Conservation (phyloP, 2,888 invertebrate genomes). For the Chesias legatella region DNA sequence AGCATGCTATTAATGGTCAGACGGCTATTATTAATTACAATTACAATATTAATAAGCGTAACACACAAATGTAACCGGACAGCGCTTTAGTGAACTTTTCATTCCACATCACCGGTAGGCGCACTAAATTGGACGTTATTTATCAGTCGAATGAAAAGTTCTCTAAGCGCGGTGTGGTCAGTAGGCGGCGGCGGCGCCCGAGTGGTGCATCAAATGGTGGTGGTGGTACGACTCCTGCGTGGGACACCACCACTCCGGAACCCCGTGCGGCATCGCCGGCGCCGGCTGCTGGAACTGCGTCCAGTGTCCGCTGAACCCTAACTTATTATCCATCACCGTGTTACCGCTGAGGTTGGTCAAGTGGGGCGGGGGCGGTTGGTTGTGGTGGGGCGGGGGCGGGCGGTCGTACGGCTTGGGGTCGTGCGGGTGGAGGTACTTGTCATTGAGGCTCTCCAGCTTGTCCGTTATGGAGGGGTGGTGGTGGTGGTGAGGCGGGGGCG, state of each 20-base stretch:
- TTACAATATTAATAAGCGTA: conserved; percentile 67
- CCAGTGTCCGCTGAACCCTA: conserved; percentile 87
- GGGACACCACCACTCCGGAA: conserved; percentile 76
- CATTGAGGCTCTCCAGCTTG: conserved; percentile 75
- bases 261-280: conserved; percentile 81
- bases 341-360: conserved; percentile 80
- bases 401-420: conserved; percentile 86
- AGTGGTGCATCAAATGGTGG: conserved; percentile 83
- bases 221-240: conserved; percentile 75
- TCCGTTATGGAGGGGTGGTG: conserved; percentile 73
- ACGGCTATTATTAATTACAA: conserved; percentile 47
- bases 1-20: conserved; percentile 50
- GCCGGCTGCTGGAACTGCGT: conserved; percentile 84
- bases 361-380: conserved; percentile 59
- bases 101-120: conserved; percentile 50
- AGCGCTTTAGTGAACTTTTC: conserved; percentile 76
- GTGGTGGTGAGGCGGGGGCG: conserved; percentile 61
- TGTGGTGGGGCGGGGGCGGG: conserved; percentile 73
- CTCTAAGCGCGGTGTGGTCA: conserved; percentile 83
- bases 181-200: conserved; percentile 88
- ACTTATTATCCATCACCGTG: conserved; percentile 79
- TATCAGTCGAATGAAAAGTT: conserved; percentile 66
- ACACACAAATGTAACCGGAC: conserved; percentile 45
- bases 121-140: conserved; percentile 9
- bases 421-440: conserved; percentile 74